Conservation (phyloP, 2,113 vertebrate species). For the Myotis yumanensis region DNA sequence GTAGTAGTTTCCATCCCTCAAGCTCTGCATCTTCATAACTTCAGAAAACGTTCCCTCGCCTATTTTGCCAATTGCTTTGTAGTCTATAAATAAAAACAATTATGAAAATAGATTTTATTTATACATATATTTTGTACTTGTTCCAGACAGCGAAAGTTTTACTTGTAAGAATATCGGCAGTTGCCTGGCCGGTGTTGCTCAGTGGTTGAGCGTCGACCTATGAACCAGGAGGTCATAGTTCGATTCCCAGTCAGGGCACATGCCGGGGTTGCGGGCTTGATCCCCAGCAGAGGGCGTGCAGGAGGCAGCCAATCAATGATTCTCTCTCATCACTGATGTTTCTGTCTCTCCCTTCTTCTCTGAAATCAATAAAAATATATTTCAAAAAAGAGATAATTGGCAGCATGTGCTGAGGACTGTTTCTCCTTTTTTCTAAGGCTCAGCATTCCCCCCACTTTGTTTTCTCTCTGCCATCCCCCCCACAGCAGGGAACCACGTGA, state of each 20-base stretch:
- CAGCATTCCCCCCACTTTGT: not conserved
- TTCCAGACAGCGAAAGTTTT: not conserved
- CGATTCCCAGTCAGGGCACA: too few relatives aligned
- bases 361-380: too few relatives aligned
- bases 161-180: not conserved
- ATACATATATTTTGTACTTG: not conserved
- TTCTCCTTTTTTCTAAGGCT: not conserved
- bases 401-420: rapidly evolving
- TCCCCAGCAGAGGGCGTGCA: too few relatives aligned
- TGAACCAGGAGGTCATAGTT: too few relatives aligned
- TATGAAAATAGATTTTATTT: not conserved
- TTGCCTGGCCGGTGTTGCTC: too few relatives aligned
- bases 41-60: constrained; percentile 94
- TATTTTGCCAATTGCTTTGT: constrained; percentile 89
- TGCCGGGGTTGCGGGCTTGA: too few relatives aligned
- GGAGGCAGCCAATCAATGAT: too few relatives aligned
- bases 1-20: constrained; percentile 88
- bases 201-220: too few relatives aligned
- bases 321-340: too few relatives aligned
- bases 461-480: not conserved
- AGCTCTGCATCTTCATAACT: constrained; percentile 89
- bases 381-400: not conserved
- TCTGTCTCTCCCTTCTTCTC: too few relatives aligned
- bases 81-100: constrained; percentile 83
- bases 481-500: rapidly evolving